Evolutionary conservation across 1,140 invertebrate species (phyloP).

Genomic region (Arctopsyche grandis): DNA sequence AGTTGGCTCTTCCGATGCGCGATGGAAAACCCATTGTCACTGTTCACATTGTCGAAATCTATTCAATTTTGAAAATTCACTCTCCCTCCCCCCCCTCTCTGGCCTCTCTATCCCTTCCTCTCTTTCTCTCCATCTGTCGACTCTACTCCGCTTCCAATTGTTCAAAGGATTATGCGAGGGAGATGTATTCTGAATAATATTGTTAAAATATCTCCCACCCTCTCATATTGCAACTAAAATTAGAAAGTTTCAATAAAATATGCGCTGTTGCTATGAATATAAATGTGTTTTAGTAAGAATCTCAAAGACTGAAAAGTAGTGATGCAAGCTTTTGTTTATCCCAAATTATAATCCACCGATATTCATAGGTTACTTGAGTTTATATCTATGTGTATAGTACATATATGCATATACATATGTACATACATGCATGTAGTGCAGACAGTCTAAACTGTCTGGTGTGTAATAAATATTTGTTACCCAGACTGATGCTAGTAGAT

Average conservation of each 20-base stretch:
- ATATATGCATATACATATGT: too few relatives aligned
- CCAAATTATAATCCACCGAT: too few relatives aligned
- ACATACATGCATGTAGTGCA: too few relatives aligned
- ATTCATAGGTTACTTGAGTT: too few relatives aligned
- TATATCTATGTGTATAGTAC: too few relatives aligned
- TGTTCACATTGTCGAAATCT: slow-evolving; percentile 41
- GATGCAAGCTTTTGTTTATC: too few relatives aligned
- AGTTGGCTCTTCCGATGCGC: slow-evolving; percentile 6
- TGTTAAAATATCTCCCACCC: not conserved
- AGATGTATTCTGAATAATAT: not conserved
- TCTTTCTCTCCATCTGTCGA: not conserved
- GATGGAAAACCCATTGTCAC: slow-evolving; percentile 4
- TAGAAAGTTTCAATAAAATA: not conserved
- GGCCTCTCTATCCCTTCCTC: not conserved
- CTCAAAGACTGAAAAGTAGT: too few relatives aligned
- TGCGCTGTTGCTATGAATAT: too few relatives aligned
- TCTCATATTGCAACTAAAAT: not conserved
- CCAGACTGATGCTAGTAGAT: too few relatives aligned
- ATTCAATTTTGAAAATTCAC: slow-evolving; percentile 32
- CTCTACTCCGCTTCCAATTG: not conserved
- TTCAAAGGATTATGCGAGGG: slow-evolving; percentile 25
- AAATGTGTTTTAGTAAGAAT: too few relatives aligned
- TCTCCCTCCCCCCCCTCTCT: not conserved
- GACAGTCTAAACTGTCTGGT: too few relatives aligned
- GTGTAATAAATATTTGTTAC: too few relatives aligned